Evolutionary conservation across 2,797 vertebrate species (phyloP), one percentile per base, ranked within the genome.

Genomic region (Diplodus sargus): DNA sequence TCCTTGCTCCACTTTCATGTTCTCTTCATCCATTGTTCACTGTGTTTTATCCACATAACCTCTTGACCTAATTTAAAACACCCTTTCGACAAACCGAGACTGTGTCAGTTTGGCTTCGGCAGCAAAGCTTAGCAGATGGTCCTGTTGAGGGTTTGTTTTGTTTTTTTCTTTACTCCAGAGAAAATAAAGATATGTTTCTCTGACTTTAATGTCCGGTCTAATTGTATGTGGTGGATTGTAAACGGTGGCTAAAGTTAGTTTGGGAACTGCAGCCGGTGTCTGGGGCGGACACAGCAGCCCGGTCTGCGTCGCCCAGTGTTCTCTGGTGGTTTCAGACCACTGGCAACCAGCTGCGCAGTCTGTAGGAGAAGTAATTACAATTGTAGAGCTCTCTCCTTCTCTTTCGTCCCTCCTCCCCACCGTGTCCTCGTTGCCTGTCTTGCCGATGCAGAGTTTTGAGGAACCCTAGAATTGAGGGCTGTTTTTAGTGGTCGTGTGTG

Each of bases 211-310:
- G 89, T 87, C 76, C 82, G 84, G 85, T 86, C 85, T 93, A 94
- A 95, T 94, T 95, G 92, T 69, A 91, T 88, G 91, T 91, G 88
- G 82, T 90, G 87, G 86, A 88, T 93, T 86, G 87, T 92, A 93
- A 93, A 92, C 28, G 76, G 77, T 65, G 71, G 86, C 92, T 94
- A 94, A 92, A 95, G 89, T 93, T 93, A 92, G 91, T 90, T 86
- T 91, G 85, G 85, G 87, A 93, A 88, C 86, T 84, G 86, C 69
- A 90, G 83, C 78, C 70, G 74, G 86, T 89, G 88, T 90, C 84
- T 88, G 87, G 86, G 80, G 86, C 85, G 76, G 87, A 89, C 89
- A 54, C 82, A 68, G 84, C 82, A 78, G 78, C 67, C 71, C 1
- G 39, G 73, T 81, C 83, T 85, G 68, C 20, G 34, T 72, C 85